phyloP scores from a whole-genome alignment of 2,888 invertebrate species.

The Drosophila lutescens region DNA sequence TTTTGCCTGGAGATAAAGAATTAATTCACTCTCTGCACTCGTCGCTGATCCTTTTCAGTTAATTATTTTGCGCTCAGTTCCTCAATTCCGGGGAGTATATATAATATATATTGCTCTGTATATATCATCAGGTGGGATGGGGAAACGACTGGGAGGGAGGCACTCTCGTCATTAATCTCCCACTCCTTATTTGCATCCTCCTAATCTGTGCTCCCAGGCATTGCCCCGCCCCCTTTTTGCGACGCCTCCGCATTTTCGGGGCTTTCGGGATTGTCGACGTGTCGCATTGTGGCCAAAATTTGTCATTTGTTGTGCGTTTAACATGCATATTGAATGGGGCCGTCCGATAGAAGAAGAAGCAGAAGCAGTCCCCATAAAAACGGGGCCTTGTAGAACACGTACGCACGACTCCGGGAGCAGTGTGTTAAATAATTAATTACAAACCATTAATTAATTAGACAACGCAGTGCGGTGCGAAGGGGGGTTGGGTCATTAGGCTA shows the following conservation, averaged over 20 bases:
- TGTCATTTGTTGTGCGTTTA: constrained; percentile 60
- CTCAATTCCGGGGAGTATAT: constrained; percentile 1
- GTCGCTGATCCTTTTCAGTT: constrained; percentile 22
- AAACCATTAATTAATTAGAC: constrained; percentile 82
- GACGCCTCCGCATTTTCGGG: not conserved
- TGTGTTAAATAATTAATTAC: constrained; percentile 81
- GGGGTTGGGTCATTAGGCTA: constrained; percentile 64
- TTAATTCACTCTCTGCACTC: constrained; percentile 21
- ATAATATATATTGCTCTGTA: not conserved
- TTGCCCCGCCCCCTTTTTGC: not conserved
- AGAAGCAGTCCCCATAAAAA: not conserved
- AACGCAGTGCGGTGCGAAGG: constrained; percentile 45
- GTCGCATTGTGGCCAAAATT: constrained; percentile 42
- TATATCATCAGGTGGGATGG: no score
- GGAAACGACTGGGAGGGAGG: not conserved
- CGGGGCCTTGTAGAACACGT: constrained; percentile 27
- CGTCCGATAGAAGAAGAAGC: not conserved
- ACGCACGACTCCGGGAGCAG: constrained; percentile 49
- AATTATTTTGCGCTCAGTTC: constrained; percentile 20
- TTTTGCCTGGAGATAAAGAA: constrained; percentile 1
- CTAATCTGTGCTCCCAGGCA: constrained; percentile 12
- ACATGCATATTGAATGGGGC: constrained; percentile 56
- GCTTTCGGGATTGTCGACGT: constrained; percentile 30
- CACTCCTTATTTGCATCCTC: constrained; percentile 22
- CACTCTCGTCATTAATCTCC: constrained; percentile 30